Conservation (phyloP, 1,140 invertebrate species). For the Lordiphosa stackelbergi region DNA sequence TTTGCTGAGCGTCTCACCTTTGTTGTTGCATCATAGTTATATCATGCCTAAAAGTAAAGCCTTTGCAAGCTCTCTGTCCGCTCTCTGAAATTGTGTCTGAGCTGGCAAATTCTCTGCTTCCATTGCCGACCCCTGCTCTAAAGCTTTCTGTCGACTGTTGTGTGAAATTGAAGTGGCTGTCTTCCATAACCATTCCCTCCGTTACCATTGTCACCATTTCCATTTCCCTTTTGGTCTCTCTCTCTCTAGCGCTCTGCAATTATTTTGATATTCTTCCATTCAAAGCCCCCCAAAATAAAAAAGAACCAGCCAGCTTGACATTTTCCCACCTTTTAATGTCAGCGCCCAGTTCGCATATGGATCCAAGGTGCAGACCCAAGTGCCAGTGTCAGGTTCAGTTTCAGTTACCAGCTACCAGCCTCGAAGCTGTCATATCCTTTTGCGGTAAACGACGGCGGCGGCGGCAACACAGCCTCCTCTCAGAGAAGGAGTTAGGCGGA, state of each 20-base stretch:
- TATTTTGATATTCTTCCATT: slow-evolving; percentile 14
- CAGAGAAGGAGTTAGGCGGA: not conserved
- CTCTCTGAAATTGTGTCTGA: no score
- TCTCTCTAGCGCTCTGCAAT: not conserved
- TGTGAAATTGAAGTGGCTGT: no score
- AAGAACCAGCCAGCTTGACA: slow-evolving; percentile 13
- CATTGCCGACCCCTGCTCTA: no score
- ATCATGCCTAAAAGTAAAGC: no score
- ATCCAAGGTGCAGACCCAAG: slow-evolving; percentile 3
- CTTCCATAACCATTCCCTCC: no score
- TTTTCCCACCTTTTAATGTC: slow-evolving; percentile 35
- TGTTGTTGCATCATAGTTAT: no score
- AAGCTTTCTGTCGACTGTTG: no score
- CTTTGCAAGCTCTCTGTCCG: no score
- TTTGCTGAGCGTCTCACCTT: no score
- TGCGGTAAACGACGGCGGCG: slow-evolving; percentile 43
- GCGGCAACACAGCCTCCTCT: not conserved
- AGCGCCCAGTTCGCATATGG: slow-evolving; percentile 3
- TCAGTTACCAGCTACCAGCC: slow-evolving; percentile 22
- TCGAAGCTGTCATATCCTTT: slow-evolving; percentile 67
- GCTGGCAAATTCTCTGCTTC: no score
- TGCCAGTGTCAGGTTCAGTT: slow-evolving; percentile 31
- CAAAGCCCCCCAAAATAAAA: not conserved
- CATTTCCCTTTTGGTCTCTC: not conserved
- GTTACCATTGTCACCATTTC: not conserved